Base-by-base conservation (phyloP, 2,888 invertebrate genomes). In the Hypercompe scribonia region DNA sequence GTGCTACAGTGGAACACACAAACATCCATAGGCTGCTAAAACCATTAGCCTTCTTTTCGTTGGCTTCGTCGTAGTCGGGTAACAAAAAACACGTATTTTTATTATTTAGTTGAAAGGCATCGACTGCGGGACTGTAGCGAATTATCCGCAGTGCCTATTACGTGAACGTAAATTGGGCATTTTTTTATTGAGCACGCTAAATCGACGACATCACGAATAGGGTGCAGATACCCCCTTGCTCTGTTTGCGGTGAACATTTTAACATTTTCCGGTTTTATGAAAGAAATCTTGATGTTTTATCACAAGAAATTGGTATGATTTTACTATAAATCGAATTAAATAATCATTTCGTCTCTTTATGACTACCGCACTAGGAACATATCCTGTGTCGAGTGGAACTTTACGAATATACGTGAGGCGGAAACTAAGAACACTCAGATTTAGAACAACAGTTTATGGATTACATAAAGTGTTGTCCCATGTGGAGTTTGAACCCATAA, bases 111-210 rank as follows among this genome's bases (percentile, higher is more conserved):
- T 58, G 75, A 75, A 76, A 72, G 75, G 74, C 82, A 81, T 81
- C 76, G 73, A 75, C 79, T 78, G 78, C 74, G 71, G 78, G 75
- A 86, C 85, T 86, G 87, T 88, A 84, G 90, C 90, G 88, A 91
- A 92, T 91, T 91, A 90, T 91, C 90, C 91, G 91, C 91, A 90
- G 85, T 89, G 89, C 86, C 89, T 89, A 89, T 92, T 92, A 92
- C 89, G 89, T 81, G 89, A 89, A 90, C 90, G 88, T 92, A 92
- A 92, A 92, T 91, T 89, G 88, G 84, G 81, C 83, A 80, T 90
- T 92, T 90, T 72, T 92, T 91, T 90, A 92, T 90, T 88, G 89
- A 86, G 86, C 91, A 90, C 90, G 91, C 89, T 87, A 93, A 91
- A 91, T 90, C 89, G 91, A 83, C 87, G 68, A 87, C 88, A 90